phyloP scores from a whole-genome alignment of 2,888 invertebrate species.

The Candidula unifasciata region DNA sequence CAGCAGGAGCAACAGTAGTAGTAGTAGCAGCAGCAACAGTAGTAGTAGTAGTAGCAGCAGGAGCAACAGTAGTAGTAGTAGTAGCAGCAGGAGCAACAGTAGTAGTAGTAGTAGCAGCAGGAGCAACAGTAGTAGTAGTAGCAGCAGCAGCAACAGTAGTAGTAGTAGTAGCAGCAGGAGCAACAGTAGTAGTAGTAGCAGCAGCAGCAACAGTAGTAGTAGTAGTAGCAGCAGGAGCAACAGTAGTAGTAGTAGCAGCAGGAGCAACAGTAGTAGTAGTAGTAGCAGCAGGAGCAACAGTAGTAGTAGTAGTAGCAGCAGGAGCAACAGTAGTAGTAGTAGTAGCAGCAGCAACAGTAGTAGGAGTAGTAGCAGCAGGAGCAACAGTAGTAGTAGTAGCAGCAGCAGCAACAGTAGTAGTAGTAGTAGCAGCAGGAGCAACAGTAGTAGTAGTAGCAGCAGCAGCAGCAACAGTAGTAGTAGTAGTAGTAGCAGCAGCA shows the following conservation, averaged over 20 bases:
- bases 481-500: no score
- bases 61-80: no score
- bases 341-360: background rate
- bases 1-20: slow-evolving; percentile 21
- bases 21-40: slow-evolving; percentile 18
- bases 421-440: slow-evolving; percentile 17
- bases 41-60: no score
- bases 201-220: slow-evolving; percentile 24
- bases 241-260: slow-evolving; percentile 42
- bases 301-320: no score
- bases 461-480: slow-evolving; percentile 14
- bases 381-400: background rate
- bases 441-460: background rate
- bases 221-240: slow-evolving; percentile 42
- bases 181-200: background rate
- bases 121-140: slow-evolving; percentile 5
- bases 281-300: no score
- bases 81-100: no score
- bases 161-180: background rate
- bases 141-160: slow-evolving; percentile 20
- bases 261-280: no score
- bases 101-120: background rate
- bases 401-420: slow-evolving; percentile 14
- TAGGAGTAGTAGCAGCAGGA: background rate
- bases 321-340: background rate